Percentiles rank a stretch among this genome's conserved stretches.
Conservation (phyloP, 2,888 invertebrate species). For the Cataglyphis albicans region DNA sequence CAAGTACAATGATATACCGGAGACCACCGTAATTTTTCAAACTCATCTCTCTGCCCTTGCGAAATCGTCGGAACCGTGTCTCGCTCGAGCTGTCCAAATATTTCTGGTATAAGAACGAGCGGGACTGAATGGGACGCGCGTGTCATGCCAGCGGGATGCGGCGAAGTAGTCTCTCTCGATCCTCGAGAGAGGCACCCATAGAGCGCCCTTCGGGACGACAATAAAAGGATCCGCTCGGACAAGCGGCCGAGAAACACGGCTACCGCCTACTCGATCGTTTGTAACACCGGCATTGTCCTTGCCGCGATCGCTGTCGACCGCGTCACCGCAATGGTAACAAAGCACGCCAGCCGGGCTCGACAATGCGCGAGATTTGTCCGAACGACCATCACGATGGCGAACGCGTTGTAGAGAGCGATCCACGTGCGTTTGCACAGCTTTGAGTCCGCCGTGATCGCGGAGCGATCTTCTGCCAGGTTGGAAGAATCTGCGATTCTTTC, state of each 20-base stretch:
- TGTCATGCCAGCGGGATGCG: conserved; percentile 79
- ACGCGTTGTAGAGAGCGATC: conserved; percentile 51
- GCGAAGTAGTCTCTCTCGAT: conserved; percentile 36
- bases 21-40: conserved; percentile 6
- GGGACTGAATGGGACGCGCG: conserved; percentile 74
- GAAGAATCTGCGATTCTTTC: too few relatives aligned
- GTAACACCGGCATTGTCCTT: conserved; percentile 71
- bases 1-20: conserved; percentile 14
- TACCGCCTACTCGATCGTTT: conserved; percentile 79
- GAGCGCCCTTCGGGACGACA: conserved; percentile 64
- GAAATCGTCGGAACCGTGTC: conserved; percentile 4
- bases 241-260: conserved; percentile 76
- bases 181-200: conserved; percentile 58
- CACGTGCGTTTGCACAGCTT: conserved; percentile 70
- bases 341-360: conserved; percentile 66
- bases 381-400: conserved; percentile 67
- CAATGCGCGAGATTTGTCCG: conserved; percentile 79
- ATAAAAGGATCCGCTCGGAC: conserved; percentile 69
- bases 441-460: conserved; percentile 33
- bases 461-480: background rate
- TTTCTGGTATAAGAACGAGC: conserved; percentile 23
- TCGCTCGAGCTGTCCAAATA: conserved; percentile 42
- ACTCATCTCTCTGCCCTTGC: conserved; percentile 32
- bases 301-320: conserved; percentile 62
- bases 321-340: conserved; percentile 68